Conservation (phyloP, 2,797 vertebrate genomes). For the Meriones psammophilus region DNA sequence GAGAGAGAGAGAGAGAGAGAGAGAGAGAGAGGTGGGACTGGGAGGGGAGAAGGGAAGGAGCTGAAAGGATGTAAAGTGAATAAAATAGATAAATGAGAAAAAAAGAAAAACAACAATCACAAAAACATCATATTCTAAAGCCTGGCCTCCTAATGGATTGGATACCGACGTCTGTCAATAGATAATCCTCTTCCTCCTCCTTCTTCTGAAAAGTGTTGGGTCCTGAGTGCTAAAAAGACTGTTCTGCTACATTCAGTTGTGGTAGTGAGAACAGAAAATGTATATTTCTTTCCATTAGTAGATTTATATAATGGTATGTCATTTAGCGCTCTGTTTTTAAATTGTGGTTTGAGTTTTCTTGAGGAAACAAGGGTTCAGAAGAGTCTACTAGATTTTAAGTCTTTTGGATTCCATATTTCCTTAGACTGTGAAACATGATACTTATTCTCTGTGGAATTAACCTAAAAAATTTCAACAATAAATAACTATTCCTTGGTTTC, state of each 20-base stretch:
- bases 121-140: background rate
- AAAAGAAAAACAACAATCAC: too few species aligned
- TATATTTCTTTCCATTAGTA: background rate
- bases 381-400: background rate
- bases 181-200: background rate
- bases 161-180: background rate
- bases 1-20: too few species aligned
- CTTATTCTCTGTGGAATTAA: conserved; percentile 10
- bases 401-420: background rate
- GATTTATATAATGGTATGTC: background rate
- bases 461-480: conserved; percentile 1
- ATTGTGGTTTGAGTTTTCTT: background rate
- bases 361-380: background rate
- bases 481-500: background rate
- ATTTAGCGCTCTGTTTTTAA: background rate
- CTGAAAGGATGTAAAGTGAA: too few species aligned
- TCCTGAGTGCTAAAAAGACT: background rate
- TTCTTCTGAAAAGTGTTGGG: background rate
- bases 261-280: background rate
- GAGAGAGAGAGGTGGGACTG: too few species aligned
- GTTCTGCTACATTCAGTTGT: background rate
- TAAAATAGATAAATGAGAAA: too few species aligned
- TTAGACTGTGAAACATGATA: conserved; percentile 1
- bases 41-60: too few species aligned
- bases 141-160: background rate